A percentile compares a stretch with the other conserved stretches of the same genome.
These are phyloP conservation scores for Prolemur simus DNA, from an alignment of 2,113 vertebrate genomes.

Conservation along the genomic window DNA sequence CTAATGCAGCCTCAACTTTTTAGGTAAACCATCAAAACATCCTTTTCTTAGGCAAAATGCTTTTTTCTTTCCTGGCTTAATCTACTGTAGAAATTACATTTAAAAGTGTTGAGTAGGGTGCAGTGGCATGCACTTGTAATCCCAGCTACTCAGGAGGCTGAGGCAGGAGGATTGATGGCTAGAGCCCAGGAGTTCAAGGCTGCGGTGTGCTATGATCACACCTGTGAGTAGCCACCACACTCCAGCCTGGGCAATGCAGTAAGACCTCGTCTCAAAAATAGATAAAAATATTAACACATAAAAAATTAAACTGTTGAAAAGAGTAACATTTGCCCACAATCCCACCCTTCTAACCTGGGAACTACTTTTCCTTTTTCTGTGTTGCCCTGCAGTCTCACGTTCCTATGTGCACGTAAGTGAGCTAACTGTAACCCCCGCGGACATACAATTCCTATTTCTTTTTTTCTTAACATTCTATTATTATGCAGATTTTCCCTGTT, in stretches of 20 bases:
- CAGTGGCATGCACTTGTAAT: too few species aligned
- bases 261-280: too few species aligned
- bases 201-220: too few species aligned
- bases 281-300: too few species aligned
- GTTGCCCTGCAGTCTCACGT: fast-evolving
- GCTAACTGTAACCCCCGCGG: background rate
- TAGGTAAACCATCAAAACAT: background rate
- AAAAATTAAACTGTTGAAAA: background rate
- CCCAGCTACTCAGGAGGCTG: too few species aligned
- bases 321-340: background rate
- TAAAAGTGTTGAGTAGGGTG: background rate
- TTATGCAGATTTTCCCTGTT: background rate
- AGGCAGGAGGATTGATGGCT: too few species aligned
- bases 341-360: background rate
- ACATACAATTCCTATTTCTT: background rate
- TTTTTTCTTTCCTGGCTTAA: background rate
- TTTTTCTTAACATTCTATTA: background rate
- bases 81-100: background rate
- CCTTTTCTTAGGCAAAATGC: background rate
- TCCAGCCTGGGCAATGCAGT: too few species aligned
- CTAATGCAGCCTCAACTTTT: background rate
- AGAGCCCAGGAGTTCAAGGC: too few species aligned
- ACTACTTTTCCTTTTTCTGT: background rate
- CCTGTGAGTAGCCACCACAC: too few species aligned
- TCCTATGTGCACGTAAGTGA: background rate